phyloP scores from a whole-genome alignment of 1,140 invertebrate genomes.

The Temnothorax longispinosus region DNA sequence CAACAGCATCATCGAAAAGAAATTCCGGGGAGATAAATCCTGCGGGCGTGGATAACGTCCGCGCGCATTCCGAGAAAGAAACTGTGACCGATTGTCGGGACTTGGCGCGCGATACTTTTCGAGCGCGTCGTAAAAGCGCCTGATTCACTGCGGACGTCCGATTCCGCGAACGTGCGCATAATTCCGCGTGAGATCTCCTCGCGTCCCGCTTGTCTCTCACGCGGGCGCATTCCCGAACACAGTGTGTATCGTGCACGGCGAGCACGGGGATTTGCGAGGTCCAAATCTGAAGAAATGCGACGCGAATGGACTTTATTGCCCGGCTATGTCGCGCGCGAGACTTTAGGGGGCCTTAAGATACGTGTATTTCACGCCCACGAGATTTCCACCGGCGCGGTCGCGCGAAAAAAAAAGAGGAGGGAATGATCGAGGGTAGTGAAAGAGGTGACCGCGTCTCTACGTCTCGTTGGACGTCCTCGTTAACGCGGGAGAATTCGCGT shows the following conservation, averaged over 20 bases:
- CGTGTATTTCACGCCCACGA: slow-evolving; percentile 53
- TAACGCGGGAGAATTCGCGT: slow-evolving; percentile 22
- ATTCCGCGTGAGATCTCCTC: slow-evolving; percentile 28
- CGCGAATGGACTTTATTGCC: slow-evolving; percentile 47
- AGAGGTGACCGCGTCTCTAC: background rate
- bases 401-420: background rate
- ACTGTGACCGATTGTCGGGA: slow-evolving; percentile 37
- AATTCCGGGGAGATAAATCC: slow-evolving; percentile 39
- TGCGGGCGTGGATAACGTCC: slow-evolving; percentile 41
- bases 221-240: background rate
- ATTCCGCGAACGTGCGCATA: slow-evolving; percentile 50
- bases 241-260: background rate
- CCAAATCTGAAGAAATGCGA: slow-evolving; percentile 59
- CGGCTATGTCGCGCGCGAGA: slow-evolving; percentile 4
- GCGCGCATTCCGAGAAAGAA: slow-evolving; percentile 39
- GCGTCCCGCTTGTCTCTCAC: slow-evolving; percentile 7
- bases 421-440: background rate
- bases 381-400: slow-evolving; percentile 24
- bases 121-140: slow-evolving; percentile 49
- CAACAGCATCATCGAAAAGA: background rate
- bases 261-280: slow-evolving; percentile 46
- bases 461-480: background rate
- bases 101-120: slow-evolving; percentile 28
- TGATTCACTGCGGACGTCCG: slow-evolving; percentile 36
- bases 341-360: slow-evolving; percentile 51